Evolutionary conservation across 92 coral and sea anemone genomes (phyloP).

Genomic region (Actinernus sp.): DNA sequence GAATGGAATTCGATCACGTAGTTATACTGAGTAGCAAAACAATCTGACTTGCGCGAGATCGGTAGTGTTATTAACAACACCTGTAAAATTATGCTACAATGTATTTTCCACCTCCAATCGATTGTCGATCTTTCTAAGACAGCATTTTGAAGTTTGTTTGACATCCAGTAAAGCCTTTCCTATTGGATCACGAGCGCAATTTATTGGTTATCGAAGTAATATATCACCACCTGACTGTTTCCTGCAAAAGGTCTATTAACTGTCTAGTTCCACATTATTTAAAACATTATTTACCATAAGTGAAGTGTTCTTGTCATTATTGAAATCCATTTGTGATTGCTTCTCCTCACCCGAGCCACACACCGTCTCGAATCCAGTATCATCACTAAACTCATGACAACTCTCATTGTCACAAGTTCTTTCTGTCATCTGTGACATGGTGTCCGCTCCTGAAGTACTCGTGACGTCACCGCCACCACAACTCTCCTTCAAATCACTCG

Average conservation of each 20-base stretch:
- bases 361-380: constrained; percentile 45
- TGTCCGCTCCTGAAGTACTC: constrained; percentile 56
- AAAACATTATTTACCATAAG: not conserved
- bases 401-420: constrained; percentile 4
- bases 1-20: too few relatives aligned
- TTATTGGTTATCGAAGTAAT: too few relatives aligned
- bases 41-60: constrained; percentile 1
- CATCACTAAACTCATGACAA: constrained; percentile 24
- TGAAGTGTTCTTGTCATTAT: constrained; percentile 4
- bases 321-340: not conserved
- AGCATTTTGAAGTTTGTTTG: too few relatives aligned
- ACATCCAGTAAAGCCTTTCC: too few relatives aligned
- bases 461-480: constrained; percentile 29
- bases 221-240: too few relatives aligned
- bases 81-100: not conserved
- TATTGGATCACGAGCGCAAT: too few relatives aligned
- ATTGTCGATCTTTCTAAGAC: too few relatives aligned
- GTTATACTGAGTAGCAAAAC: too few relatives aligned
- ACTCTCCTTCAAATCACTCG: constrained; percentile 25
- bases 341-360: constrained; percentile 1
- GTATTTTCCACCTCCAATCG: too few relatives aligned
- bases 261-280: not conserved
- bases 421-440: constrained; percentile 40
- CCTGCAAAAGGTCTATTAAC: too few relatives aligned
- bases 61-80: not conserved